These are phyloP conservation scores for Hydrotaea diabolus DNA, from an alignment of 2,888 invertebrate species.

Conservation along the genomic window DNA sequence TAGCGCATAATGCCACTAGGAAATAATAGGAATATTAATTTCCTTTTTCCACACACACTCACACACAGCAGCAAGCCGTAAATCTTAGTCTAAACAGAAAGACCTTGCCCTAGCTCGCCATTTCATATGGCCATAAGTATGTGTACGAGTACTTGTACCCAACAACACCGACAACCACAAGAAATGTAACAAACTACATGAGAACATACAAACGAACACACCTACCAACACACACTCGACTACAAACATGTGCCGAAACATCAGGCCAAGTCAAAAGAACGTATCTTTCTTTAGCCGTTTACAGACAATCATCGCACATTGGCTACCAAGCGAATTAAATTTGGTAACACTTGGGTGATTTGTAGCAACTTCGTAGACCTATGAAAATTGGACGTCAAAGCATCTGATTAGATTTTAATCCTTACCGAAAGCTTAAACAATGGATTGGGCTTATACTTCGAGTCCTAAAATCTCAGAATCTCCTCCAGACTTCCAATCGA, in stretches of 20 bases:
- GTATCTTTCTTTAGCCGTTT: conserved; percentile 8
- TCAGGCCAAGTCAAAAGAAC: neutral
- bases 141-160: neutral
- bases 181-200: conserved; percentile 2
- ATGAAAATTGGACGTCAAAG: too few species aligned
- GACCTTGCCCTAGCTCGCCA: conserved; percentile 58
- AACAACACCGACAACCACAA: neutral
- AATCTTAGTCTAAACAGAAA: conserved; percentile 52
- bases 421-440: too few species aligned
- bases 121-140: neutral
- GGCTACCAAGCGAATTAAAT: too few species aligned
- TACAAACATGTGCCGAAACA: neutral
- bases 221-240: neutral
- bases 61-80: conserved; percentile 41
- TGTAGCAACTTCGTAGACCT: too few species aligned
- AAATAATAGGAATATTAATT: conserved; percentile 53
- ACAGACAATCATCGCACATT: neutral
- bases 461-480: too few species aligned
- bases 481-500: too few species aligned
- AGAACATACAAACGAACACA: neutral
- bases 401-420: too few species aligned
- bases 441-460: too few species aligned
- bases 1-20: neutral
- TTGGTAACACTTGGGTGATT: too few species aligned
- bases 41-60: conserved; percentile 44